These are phyloP conservation scores for Kryptopterus vitreolus DNA, from an alignment of 2,797 vertebrate genomes.

Conservation along the genomic window DNA sequence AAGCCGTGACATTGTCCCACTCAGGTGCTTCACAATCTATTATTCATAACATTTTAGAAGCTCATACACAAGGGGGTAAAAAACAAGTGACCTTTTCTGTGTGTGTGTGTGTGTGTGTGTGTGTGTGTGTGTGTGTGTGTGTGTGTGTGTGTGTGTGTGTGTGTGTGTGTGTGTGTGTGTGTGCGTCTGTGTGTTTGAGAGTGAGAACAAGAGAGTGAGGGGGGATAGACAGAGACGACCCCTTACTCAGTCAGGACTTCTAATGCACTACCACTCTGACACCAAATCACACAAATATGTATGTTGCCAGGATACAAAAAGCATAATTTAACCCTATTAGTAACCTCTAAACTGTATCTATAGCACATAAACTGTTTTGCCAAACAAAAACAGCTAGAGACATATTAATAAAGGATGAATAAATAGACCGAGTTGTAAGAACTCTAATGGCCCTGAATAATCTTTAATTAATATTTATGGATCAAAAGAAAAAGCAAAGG, in stretches of 20 bases:
- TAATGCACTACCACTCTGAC: slow-evolving; percentile 61
- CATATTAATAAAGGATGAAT: slow-evolving; percentile 25
- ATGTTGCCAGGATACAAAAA: slow-evolving; percentile 83
- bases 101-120: slow-evolving; percentile 27
- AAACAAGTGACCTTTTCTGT: slow-evolving; percentile 53
- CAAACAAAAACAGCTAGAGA: slow-evolving; percentile 65
- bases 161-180: slow-evolving; percentile 3
- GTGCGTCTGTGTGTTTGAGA: slow-evolving; percentile 5
- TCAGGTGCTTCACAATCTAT: slow-evolving; percentile 63
- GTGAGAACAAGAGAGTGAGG: neutral
- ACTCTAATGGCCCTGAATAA: slow-evolving; percentile 20
- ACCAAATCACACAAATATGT: slow-evolving; percentile 60
- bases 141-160: slow-evolving; percentile 33
- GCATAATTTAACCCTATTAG: slow-evolving; percentile 78
- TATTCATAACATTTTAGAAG: slow-evolving; percentile 66
- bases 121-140: slow-evolving; percentile 44
- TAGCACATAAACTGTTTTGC: slow-evolving; percentile 65
- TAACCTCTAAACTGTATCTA: slow-evolving; percentile 66
- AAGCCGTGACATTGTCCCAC: slow-evolving; percentile 75
- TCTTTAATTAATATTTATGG: slow-evolving; percentile 8
- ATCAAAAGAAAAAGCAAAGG: neutral
- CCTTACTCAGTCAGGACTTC: slow-evolving; percentile 52
- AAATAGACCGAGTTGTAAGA: slow-evolving; percentile 4
- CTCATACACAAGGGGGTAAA: slow-evolving; percentile 48
- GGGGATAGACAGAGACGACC: slow-evolving; percentile 24